phyloP scores from a whole-genome alignment of 2,888 invertebrate genomes.

The Tetheella fluctuosa region DNA sequence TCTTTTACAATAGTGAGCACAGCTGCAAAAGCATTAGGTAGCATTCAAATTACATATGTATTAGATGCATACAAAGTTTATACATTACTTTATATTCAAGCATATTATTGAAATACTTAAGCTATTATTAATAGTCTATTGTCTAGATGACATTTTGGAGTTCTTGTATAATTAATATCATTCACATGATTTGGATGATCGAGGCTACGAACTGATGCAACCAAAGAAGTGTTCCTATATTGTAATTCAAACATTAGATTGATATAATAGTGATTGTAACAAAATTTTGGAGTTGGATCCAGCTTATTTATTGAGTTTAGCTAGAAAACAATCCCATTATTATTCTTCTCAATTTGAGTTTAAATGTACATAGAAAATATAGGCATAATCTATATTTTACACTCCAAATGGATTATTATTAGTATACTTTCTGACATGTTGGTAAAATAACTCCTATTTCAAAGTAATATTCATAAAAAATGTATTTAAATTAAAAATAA shows the following conservation, averaged over 20 bases:
- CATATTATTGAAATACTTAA: constrained; percentile 3
- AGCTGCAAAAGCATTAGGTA: constrained; percentile 42
- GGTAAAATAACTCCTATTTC: too few relatives aligned
- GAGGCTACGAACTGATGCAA: neutral
- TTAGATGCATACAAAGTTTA: constrained; percentile 22
- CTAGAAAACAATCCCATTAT: too few relatives aligned
- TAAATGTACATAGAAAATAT: too few relatives aligned
- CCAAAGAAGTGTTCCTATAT: neutral
- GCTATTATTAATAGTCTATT: neutral
- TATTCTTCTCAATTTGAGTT: too few relatives aligned
- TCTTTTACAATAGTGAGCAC: constrained; percentile 44
- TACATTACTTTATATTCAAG: neutral
- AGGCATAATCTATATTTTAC: too few relatives aligned
- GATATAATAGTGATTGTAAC: neutral
- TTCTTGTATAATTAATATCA: neutral
- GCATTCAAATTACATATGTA: constrained; percentile 45
- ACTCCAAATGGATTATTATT: too few relatives aligned
- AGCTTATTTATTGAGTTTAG: too few relatives aligned
- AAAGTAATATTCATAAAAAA: too few relatives aligned
- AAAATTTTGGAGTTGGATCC: too few relatives aligned
- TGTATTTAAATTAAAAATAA: too few relatives aligned
- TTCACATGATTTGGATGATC: neutral
- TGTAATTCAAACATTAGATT: too few relatives aligned
- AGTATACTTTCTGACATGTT: too few relatives aligned
- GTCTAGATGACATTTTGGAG: constrained; percentile 4